Evolutionary conservation across 2,888 invertebrate genomes (phyloP).

Genomic region (Crepidodera aurea): DNA sequence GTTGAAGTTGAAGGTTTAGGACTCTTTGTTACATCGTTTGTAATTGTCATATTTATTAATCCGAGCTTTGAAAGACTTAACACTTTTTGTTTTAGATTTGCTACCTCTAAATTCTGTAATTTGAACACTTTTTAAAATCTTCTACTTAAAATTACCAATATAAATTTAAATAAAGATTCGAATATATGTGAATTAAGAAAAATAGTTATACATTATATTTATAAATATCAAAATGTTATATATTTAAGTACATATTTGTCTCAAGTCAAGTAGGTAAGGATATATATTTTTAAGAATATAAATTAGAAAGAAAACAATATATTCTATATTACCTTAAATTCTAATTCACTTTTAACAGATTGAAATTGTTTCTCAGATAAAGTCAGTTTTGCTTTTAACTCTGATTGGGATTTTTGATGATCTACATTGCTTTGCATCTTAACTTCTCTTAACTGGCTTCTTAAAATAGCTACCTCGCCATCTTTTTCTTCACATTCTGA

Average conservation of each 20-base stretch:
- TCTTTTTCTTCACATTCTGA: conserved; percentile 67
- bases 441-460: conserved; percentile 64
- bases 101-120: conserved; percentile 67
- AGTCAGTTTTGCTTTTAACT: conserved; percentile 64
- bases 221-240: too few species aligned
- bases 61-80: conserved; percentile 39
- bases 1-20: conserved; percentile 5
- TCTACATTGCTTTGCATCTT: conserved; percentile 63
- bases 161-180: too few species aligned
- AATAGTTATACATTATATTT: too few species aligned
- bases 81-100: conserved; percentile 66
- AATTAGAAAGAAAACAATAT: too few species aligned
- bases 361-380: conserved; percentile 61
- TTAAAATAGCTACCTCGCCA: conserved; percentile 67
- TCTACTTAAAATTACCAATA: too few species aligned
- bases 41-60: conserved; percentile 19
- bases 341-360: conserved; percentile 64
- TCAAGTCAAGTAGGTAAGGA: too few species aligned
- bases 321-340: conserved; percentile 67
- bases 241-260: too few species aligned
- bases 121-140: too few species aligned
- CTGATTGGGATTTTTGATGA: conserved; percentile 60
- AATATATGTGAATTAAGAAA: too few species aligned
- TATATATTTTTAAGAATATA: too few species aligned
- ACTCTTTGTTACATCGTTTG: conserved; percentile 14